Percentiles rank a stretch among this genome's conserved stretches.
phyloP scores from a whole-genome alignment of 2,113 vertebrate genomes.

The Lanius ludovicianus region DNA sequence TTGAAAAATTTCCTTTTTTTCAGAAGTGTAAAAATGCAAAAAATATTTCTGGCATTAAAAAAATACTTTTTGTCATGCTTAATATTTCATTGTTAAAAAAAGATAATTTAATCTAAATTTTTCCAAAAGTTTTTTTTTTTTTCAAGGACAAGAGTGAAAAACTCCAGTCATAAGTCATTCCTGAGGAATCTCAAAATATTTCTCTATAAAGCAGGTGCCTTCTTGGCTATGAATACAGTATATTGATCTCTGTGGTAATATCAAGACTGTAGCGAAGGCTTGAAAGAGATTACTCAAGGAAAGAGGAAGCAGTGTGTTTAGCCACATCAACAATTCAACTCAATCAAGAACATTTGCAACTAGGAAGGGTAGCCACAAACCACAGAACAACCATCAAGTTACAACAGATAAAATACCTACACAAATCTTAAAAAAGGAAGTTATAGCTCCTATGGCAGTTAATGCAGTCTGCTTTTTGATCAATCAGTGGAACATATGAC shows the following conservation, averaged over 20 bases:
- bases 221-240: background rate
- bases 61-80: background rate
- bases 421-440: background rate
- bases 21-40: background rate
- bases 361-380: slow-evolving; percentile 44
- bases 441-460: background rate
- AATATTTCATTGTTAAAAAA: background rate
- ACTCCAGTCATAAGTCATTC: background rate
- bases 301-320: slow-evolving; percentile 23
- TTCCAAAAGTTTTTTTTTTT: background rate
- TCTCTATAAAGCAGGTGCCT: background rate
- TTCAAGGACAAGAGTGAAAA: background rate
- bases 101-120: background rate
- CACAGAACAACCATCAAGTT: background rate
- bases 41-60: background rate
- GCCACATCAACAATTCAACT: slow-evolving; percentile 18
- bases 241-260: background rate
- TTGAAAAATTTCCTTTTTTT: background rate
- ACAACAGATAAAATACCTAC: background rate
- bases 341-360: background rate
- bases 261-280: background rate
- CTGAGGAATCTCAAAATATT: background rate
- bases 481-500: background rate
- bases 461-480: background rate
- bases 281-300: background rate